These are phyloP conservation scores for Plecturocebus donacophilus DNA, from an alignment of 2,113 vertebrate genomes.

Conservation along the genomic window DNA sequence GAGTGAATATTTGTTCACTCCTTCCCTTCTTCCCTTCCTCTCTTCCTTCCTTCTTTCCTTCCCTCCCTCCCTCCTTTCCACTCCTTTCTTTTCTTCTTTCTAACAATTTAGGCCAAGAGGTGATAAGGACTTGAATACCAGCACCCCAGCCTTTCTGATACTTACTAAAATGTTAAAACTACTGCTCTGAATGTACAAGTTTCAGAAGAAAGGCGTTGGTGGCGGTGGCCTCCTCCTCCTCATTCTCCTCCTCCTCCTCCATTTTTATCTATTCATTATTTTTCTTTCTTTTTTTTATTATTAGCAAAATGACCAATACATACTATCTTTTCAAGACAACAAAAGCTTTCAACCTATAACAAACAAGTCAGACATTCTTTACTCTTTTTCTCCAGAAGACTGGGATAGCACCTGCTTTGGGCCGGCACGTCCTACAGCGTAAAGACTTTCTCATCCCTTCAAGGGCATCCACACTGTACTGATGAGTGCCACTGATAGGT, in stretches of 20 bases:
- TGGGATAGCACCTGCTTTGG: not conserved
- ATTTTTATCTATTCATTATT: not conserved
- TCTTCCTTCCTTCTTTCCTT: not conserved
- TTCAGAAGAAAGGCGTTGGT: not conserved
- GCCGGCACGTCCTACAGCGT: too few species aligned
- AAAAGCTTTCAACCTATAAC: not conserved
- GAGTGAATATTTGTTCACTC: not conserved
- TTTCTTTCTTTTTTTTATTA: not conserved
- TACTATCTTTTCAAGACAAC: not conserved
- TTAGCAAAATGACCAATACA: not conserved
- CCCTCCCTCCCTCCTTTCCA: not conserved
- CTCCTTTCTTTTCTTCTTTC: not conserved
- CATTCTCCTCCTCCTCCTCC: not conserved
- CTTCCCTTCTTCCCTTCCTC: not conserved
- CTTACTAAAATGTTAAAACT: not conserved
- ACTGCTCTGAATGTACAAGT: not conserved
- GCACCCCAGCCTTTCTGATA: not conserved
- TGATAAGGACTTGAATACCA: not conserved
- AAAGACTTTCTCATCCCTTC: not conserved
- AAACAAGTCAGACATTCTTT: not conserved
- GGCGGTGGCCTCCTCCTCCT: not conserved
- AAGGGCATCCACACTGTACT: not conserved
- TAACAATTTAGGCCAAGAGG: not conserved
- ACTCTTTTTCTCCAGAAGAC: not conserved
- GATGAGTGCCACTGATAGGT: accelerated